Base-by-base conservation (phyloP, 2,113 vertebrate genomes). In the Neoarius graeffei region DNA sequence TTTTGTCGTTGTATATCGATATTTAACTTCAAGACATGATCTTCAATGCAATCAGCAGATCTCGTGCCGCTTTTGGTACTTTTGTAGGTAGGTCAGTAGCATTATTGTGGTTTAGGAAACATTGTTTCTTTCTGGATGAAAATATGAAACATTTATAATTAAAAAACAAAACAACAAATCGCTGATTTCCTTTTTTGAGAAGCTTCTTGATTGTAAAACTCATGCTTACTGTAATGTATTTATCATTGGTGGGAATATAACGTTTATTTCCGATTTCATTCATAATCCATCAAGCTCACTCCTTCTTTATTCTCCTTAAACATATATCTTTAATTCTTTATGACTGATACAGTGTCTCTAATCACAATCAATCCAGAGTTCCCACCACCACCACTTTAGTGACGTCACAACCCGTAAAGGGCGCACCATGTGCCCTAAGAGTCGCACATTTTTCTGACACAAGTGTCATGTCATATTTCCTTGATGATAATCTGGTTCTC, bases 51-150 rank as follows among this genome's bases (percentile, higher is more conserved):
- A 71, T 90, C 60, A 14, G 60, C 54, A 67, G 85, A 82, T 20
- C 62, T 76, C 87, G 89, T 80, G 5, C 59, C 17, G 87, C 59
- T 15, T 83, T 89, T 59, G 76, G 56, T 6, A 0, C 83, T 56
- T 77, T 85, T 59, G 52, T 83, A 23, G 94, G 95, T 83, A 23
- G 94, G 95, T 95, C 88, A 66, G 94, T 94, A 91, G 25, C 19
- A 8, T 48, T n/a, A 60, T 20, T 10, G 35, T 69, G 27, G 81
- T 79, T 64, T 50, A 54, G 19, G 14, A 20, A 71, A 56, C 66
- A 77, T 50, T 62, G n/a, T 2, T 30, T 7, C 56, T 6, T 84
- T 59, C 14, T 79, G 13, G 50, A 15, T 27, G 11, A 52, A 77
- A n/a, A 54, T 54, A 54, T 15, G 23, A 54, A 5, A 74, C 35